Base-by-base conservation (phyloP, 1,140 invertebrate species). In the Monochamus saltuarius region DNA sequence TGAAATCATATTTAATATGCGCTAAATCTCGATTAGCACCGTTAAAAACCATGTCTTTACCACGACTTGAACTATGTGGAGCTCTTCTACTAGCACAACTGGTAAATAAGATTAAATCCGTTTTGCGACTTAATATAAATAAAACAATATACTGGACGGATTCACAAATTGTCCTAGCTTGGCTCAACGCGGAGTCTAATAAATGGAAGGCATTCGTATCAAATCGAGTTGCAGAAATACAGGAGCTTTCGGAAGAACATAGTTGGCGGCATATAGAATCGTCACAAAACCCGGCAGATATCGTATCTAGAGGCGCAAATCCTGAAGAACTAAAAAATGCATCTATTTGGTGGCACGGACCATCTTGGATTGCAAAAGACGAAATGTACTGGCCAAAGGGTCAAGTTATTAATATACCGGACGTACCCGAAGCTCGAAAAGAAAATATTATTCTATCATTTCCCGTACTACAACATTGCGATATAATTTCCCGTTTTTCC, bases 211-310 rank as follows among this genome's bases (percentile, higher is more conserved):
- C 46, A 14, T 60, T 60, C 38, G 51, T 60, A 43, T 17, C 50
- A 9, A 60, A 56, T 60, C 37, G 58, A 7, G 50, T 60, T 16
- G 53, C 58, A 2, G 9, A 35, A 56, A 60, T 60, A 14, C 58
- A 60, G 36, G 39, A 54, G 22, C 11, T 40, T n/a, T 43, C 53
- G 11, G 14, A 9, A 9, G 17, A 38, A 19, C 52, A 16, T 37
- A 10, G 13, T 0, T 73, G 72, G 72, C 11, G 37, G 0, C 61
- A 73, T 43, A 57, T 75, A 1, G 19, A 37, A 7, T 42, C 67
- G 1, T 6, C 1, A 1, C 13, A 67, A 7, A 75, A 75, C 43
- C 73, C 70, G 0, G 73, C 71, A 2, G 73, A 74, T 52, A 47
- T 67, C 9, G 66, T 65, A 7, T 69, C 72, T 9, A 36, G 70